phyloP scores from a whole-genome alignment of 2,888 invertebrate genomes.

The Hydriomena furcata region DNA sequence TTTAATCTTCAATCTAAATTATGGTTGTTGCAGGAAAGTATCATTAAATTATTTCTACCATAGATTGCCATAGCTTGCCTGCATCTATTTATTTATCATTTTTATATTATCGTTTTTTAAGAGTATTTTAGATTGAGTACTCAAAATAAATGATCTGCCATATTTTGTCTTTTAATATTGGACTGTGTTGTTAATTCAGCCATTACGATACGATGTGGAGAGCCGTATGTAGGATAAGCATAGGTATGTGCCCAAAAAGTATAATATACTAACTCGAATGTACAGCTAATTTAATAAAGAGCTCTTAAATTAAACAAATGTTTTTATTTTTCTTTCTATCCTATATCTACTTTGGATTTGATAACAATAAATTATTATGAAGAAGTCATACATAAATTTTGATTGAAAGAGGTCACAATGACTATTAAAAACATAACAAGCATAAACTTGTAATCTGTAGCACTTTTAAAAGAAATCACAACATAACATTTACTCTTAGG shows the following conservation, averaged over 20 bases:
- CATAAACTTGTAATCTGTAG: neutral
- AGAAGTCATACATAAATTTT: conserved; percentile 16
- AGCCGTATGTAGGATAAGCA: conserved; percentile 78
- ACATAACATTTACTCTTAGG: too few relatives aligned
- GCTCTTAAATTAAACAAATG: conserved; percentile 63
- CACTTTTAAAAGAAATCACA: too few relatives aligned
- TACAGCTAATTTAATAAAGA: conserved; percentile 84
- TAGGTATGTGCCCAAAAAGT: conserved; percentile 81
- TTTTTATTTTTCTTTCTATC: conserved; percentile 31
- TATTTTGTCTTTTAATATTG: conserved; percentile 79
- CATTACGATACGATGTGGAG: conserved; percentile 65
- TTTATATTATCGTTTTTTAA: conserved; percentile 71
- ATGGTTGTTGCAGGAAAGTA: conserved; percentile 77
- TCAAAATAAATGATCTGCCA: conserved; percentile 83
- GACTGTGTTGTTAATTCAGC: conserved; percentile 75
- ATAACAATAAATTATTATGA: conserved; percentile 29
- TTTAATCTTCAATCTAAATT: conserved; percentile 44
- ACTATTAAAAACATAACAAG: conserved; percentile 3
- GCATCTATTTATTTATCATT: conserved; percentile 80
- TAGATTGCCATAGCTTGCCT: conserved; percentile 82
- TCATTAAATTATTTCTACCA: conserved; percentile 76
- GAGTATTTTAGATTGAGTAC: conserved; percentile 78
- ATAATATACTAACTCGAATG: conserved; percentile 85
- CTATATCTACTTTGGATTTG: conserved; percentile 29
- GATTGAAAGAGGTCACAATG: neutral